phyloP scores from a whole-genome alignment of 2,888 invertebrate genomes.

The Perithous albicinctus region DNA sequence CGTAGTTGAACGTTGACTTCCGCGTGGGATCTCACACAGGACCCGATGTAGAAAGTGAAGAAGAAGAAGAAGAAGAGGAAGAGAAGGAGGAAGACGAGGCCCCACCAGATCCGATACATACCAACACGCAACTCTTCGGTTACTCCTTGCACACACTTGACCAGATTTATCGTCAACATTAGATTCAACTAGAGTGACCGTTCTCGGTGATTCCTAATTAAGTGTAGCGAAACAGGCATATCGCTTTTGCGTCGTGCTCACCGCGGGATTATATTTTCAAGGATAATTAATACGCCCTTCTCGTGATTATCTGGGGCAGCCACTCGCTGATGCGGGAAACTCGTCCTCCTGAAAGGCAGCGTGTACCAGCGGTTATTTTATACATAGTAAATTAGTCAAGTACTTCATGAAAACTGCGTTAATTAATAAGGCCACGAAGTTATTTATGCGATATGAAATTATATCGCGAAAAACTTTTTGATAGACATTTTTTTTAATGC shows the following conservation, averaged over 20 bases:
- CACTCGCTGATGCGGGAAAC: constrained; percentile 66
- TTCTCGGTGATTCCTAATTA: constrained; percentile 73
- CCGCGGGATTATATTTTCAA: constrained; percentile 75
- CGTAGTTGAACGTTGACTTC: constrained; percentile 73
- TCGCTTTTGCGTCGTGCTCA: constrained; percentile 49
- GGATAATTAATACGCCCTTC: constrained; percentile 77
- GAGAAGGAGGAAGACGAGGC: constrained; percentile 42
- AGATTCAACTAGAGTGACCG: constrained; percentile 72
- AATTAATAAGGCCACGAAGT: constrained; percentile 49
- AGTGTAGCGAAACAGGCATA: constrained; percentile 74
- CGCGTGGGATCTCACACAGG: constrained; percentile 76
- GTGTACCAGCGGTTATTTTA: constrained; percentile 23
- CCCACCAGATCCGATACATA: constrained; percentile 50
- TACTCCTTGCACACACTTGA: constrained; percentile 27
- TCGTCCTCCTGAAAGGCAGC: constrained; percentile 36
- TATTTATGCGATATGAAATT: constrained; percentile 24
- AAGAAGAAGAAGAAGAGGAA: constrained; percentile 30
- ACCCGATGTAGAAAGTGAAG: constrained; percentile 52
- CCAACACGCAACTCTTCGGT: constrained; percentile 12
- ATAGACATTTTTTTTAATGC: background rate
- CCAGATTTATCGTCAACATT: constrained; percentile 73
- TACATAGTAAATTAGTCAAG: constrained; percentile 18
- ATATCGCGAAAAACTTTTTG: background rate
- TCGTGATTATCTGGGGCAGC: constrained; percentile 67
- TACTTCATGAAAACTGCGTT: constrained; percentile 41